Evolutionary conservation across 2,113 vertebrate genomes (phyloP), one percentile per base, ranked within the genome.

Genomic region (Picathartes gymnocephalus): DNA sequence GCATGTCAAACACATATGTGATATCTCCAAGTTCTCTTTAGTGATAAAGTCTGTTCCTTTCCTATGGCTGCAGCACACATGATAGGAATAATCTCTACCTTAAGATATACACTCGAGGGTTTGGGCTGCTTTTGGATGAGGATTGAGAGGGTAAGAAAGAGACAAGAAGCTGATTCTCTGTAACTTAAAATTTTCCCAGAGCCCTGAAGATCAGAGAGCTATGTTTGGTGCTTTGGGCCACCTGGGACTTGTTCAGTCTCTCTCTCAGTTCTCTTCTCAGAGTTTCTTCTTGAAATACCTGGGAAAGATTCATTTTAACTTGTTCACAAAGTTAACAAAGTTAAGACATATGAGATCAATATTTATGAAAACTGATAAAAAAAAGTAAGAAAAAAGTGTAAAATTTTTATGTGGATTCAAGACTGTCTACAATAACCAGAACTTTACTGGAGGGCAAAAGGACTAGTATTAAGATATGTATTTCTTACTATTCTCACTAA

Each of bases 21-120:
- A 7, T 79, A 65, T 76, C 60, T 90, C 42, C 69, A 76, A 72
- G 62, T 65, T 57, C 30, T 39, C 42, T 86, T 81, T 24, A 89
- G 57, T 72, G 73, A 81, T 91, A 92, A 82, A 71, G 40, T 71
- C 60, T 86, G 20, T 45, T 79, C 62, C 53, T 85, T 72, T 76
- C 45, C 73, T 89, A 50, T 40, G 24, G 39, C 83, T 93, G 77
- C 72, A 82, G 25, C 64, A 57, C 42, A 72, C 28, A 65, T 31
- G 76, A 83, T 81, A 92, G 93, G 53, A 96, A 81, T 74, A 88
- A 81, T 76, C 78, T 87, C 37, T 57, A 65, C 57, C 39, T 86
- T 88, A 81, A 88, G 14, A 16, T 64, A 48, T 47, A 31, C 37
- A 48, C 39, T 45, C 48, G 31, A 74, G 23, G 7, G 21, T 84